phyloP scores from a whole-genome alignment of 2,113 vertebrate genomes.

The Tachycineta bicolor region DNA sequence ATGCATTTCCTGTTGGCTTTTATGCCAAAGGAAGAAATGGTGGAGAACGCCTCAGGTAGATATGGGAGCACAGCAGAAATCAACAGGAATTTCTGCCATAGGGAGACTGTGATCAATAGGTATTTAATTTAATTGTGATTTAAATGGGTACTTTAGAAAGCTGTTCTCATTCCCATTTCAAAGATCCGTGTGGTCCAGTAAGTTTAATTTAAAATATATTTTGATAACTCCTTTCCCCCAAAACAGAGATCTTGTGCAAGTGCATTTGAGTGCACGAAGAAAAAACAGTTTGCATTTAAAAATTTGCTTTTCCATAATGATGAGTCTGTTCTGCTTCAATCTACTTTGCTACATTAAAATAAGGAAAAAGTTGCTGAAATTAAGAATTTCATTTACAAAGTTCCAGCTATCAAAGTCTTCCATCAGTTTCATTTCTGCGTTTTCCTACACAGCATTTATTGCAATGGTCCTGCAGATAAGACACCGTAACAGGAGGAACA shows the following conservation, averaged over 20 bases:
- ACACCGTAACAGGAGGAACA: background rate
- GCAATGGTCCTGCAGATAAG: background rate
- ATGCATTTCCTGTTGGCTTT: background rate
- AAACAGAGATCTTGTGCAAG: background rate
- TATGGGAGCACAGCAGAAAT: background rate
- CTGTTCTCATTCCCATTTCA: background rate
- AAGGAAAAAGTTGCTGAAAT: background rate
- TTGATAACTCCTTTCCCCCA: background rate
- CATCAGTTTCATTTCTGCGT: background rate
- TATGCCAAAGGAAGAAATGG: background rate
- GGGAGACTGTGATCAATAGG: background rate
- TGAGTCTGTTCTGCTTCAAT: background rate
- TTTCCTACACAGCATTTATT: background rate
- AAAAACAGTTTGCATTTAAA: background rate
- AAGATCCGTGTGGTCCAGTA: background rate
- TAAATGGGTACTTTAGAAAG: background rate
- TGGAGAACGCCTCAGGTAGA: background rate
- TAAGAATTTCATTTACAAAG: background rate
- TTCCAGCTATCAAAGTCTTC: background rate
- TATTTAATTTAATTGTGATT: background rate
- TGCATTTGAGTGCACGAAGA: background rate
- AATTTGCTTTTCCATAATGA: background rate
- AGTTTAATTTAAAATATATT: background rate
- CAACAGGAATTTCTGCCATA: background rate
- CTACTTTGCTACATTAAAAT: background rate